Base-by-base conservation (phyloP, 2,888 invertebrate species). In the Prosopocoilus inquinatus region DNA sequence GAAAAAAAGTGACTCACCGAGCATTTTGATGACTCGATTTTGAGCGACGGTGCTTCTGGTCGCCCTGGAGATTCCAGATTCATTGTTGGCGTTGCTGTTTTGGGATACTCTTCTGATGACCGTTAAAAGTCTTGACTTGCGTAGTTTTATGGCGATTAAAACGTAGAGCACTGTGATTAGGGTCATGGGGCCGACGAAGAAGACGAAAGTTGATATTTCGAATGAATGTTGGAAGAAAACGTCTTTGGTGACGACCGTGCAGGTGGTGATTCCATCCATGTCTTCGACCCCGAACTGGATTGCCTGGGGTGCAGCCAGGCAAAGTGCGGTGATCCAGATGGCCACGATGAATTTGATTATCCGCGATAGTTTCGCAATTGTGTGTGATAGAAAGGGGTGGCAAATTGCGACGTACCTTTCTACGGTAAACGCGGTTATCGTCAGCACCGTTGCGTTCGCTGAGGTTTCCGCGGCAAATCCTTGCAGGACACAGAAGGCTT, bases 141-240 rank as follows among this genome's bases (percentile, higher is more conserved):
- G 80, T 61, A 90, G 77, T 71, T 88, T 89, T 43, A 89, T 75
- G 1, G 88, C 90, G 67, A 90, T 90, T 62, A 90, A 78, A 50
- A 89, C 83, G 70, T 94, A 94, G 58, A 94, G 79, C 60, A 91
- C 88, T 33, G 87, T 86, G 71, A 94, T 92, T 58, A 93, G 81
- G 33, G 89, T 89, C 91, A 94, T 92, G 1, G 94, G 94, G 41
- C 88, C 85, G 36, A 91, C 85, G 74, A 94, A 94, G 77, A 94
- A 92, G 67, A 93, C 78, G 70, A 89, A 85, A 66, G 88, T 87
- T 9, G 93, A 91, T 67, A 91, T 84, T 69, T 89, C 88, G 70
- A 92, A 91, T 60, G 88, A 86, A 77, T 89, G 86, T 55, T 85
- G 84, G 47, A 86, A 77, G 39, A 83, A 79, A 1, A 80, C 75